Evolutionary conservation across 2,113 vertebrate genomes (phyloP).

Genomic region (Eidolon helvum): DNA sequence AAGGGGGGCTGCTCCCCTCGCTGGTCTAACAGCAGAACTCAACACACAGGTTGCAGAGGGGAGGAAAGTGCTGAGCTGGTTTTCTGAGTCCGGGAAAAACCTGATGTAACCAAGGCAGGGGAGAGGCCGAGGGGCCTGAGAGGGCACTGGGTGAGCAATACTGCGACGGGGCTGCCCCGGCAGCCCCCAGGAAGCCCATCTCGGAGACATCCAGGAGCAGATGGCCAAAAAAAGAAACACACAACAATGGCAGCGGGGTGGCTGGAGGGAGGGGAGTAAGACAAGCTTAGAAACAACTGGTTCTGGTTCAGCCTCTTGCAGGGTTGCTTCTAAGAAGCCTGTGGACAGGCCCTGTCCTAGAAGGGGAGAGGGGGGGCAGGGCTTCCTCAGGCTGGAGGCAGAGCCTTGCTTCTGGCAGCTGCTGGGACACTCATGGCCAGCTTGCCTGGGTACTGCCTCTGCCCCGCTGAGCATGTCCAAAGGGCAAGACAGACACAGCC

Average conservation of each 20-base stretch:
- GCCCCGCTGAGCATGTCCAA: slow-evolving; percentile 36
- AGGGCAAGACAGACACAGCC: slow-evolving; percentile 8
- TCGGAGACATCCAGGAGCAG: slow-evolving; percentile 59
- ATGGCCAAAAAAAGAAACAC: background rate
- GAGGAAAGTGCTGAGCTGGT: slow-evolving; percentile 49
- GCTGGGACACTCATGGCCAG: background rate
- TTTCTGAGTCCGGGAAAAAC: slow-evolving; percentile 33
- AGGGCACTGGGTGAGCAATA: slow-evolving; percentile 44
- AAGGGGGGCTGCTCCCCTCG: background rate
- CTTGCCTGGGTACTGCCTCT: slow-evolving; percentile 1
- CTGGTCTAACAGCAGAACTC: slow-evolving; percentile 59
- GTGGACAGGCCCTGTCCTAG: slow-evolving; percentile 38
- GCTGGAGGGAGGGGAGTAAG: background rate
- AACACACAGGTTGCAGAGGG: slow-evolving; percentile 4
- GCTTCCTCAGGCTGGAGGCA: slow-evolving; percentile 21
- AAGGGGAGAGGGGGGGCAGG: background rate
- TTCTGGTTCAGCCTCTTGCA: slow-evolving; percentile 55
- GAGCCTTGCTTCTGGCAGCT: background rate
- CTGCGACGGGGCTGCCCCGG: slow-evolving; percentile 48
- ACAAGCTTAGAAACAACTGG: background rate
- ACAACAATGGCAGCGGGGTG: background rate
- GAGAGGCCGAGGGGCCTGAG: background rate
- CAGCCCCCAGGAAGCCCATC: slow-evolving; percentile 63
- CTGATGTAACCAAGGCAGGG: slow-evolving; percentile 41
- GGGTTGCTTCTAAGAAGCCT: slow-evolving; percentile 53